Percentiles rank a stretch among this genome's conserved stretches.
phyloP scores from a whole-genome alignment of 1,140 invertebrate genomes.

The Lethocerus indicus region DNA sequence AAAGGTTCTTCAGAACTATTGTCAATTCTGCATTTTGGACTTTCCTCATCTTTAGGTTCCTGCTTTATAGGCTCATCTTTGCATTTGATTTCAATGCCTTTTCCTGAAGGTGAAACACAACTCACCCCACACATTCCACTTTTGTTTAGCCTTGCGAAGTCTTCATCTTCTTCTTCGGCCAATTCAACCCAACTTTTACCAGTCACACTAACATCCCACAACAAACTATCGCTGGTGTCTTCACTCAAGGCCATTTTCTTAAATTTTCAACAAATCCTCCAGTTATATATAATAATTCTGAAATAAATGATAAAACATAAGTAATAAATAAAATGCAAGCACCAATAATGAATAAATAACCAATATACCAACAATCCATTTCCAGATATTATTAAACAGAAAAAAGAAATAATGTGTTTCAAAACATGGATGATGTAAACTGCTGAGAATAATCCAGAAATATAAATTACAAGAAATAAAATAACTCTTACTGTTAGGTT shows the following conservation, averaged over 20 bases:
- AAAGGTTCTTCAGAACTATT: neutral
- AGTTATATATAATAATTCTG: too few relatives aligned
- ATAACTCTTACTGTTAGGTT: too few relatives aligned
- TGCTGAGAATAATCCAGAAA: too few relatives aligned
- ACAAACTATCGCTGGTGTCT: neutral
- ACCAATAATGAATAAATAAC: too few relatives aligned
- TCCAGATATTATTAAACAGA: too few relatives aligned
- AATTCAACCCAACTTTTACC: slow-evolving; percentile 18
- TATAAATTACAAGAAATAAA: too few relatives aligned
- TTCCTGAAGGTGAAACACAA: neutral
- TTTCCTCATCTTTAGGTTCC: slow-evolving; percentile 4
- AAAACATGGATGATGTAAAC: too few relatives aligned
- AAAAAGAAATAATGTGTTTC: too few relatives aligned
- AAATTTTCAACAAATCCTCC: too few relatives aligned
- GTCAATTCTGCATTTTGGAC: neutral
- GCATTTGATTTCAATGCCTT: neutral
- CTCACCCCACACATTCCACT: neutral
- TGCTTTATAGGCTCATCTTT: slow-evolving; percentile 4
- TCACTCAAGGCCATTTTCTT: slow-evolving; percentile 8
- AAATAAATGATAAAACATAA: too few relatives aligned
- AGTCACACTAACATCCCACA: slow-evolving; percentile 10
- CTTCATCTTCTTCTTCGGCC: slow-evolving; percentile 14
- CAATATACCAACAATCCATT: too few relatives aligned
- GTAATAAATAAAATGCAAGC: too few relatives aligned
- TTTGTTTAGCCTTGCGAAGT: neutral